Conservation (phyloP, 30 jellyfish, hydroid and myxozoan species). For the Chironex yamaguchii region DNA sequence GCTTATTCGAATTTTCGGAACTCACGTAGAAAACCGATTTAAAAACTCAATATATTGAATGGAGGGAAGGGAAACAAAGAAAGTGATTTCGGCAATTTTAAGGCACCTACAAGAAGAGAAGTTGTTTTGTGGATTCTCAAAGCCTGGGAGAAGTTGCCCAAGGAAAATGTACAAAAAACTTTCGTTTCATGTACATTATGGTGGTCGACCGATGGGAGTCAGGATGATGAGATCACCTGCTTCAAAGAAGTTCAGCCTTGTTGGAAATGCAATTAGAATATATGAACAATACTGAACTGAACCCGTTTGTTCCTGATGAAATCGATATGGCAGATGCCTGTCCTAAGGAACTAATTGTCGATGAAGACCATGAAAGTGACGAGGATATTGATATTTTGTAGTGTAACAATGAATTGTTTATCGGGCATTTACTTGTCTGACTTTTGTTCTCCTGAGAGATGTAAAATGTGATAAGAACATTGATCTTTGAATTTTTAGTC, state of each 20-base stretch:
- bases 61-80: too few species aligned
- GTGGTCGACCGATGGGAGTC: slow-evolving; percentile 62
- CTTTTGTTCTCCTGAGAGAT: too few species aligned
- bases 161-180: slow-evolving; percentile 47
- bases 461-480: too few species aligned
- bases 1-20: too few species aligned
- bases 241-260: slow-evolving; percentile 78
- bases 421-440: too few species aligned
- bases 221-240: slow-evolving; percentile 76
- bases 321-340: slow-evolving; percentile 65
- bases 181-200: slow-evolving; percentile 36
- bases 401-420: neutral
- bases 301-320: slow-evolving; percentile 76
- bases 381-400: slow-evolving; percentile 59
- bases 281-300: slow-evolving; percentile 69
- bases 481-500: too few species aligned
- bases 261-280: slow-evolving; percentile 58
- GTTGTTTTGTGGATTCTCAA: too few species aligned
- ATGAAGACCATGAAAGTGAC: slow-evolving; percentile 71
- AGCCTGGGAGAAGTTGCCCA: too few species aligned
- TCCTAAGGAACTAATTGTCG: slow-evolving; percentile 53
- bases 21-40: too few species aligned
- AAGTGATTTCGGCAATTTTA: too few species aligned
- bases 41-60: too few species aligned
- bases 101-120: too few species aligned